A percentile compares a stretch with the other conserved stretches of the same genome.
Conservation (phyloP, 37 sponge, comb jelly and placozoan genomes). For the Bolinopsis microptera region DNA sequence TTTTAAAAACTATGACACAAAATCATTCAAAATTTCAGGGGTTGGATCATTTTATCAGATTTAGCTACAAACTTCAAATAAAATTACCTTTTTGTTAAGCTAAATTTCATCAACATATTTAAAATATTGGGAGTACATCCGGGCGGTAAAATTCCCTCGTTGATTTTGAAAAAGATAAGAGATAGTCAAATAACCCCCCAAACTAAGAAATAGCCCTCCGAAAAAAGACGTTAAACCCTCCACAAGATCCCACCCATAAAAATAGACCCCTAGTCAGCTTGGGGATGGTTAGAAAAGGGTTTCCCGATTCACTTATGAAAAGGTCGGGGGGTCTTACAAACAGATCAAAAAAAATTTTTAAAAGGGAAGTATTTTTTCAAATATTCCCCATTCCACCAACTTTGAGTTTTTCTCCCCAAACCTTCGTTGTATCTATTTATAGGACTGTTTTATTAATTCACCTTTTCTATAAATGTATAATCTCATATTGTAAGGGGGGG, state of each 20-base stretch:
- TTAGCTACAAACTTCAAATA: no score
- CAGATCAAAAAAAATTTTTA: constrained; percentile 98
- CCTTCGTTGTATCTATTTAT: no score
- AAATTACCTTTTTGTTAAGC: no score
- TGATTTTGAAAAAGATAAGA: constrained; percentile 87
- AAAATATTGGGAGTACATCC: constrained; percentile 78
- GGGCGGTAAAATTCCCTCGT: constrained; percentile 98
- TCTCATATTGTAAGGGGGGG: no score
- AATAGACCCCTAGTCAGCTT: constrained; percentile 98
- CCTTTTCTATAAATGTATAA: no score
- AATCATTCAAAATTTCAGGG: no score
- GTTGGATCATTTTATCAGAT: no score
- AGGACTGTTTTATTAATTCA: no score
- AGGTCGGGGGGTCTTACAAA: constrained; percentile 98
- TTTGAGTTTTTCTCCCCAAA: no score
- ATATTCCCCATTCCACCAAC: no score
- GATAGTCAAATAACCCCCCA: constrained; percentile 71
- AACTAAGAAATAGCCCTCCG: constrained; percentile 87
- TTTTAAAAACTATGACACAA: no score
- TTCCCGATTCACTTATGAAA: constrained; percentile 98
- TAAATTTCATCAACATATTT: neutral
- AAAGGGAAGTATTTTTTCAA: no score
- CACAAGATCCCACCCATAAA: constrained; percentile 98
- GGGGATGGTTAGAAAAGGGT: constrained; percentile 99
- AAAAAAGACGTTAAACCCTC: constrained; percentile 92